These are phyloP conservation scores for Sebastes elongatus DNA, from an alignment of 2,797 vertebrate genomes.

Conservation along the genomic window DNA sequence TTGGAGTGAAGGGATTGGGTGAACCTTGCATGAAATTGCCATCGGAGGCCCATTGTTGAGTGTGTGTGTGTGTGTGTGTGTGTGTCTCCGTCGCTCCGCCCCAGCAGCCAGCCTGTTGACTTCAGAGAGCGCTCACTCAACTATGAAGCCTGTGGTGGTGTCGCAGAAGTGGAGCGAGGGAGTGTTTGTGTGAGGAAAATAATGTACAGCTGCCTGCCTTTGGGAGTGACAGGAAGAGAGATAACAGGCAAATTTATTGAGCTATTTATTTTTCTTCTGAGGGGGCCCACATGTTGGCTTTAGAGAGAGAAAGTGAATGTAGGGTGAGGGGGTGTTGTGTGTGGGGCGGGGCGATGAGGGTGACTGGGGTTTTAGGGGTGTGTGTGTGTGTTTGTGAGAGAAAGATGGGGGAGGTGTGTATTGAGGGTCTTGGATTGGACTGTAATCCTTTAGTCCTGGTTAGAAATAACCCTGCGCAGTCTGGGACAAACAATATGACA, in stretches of 20 bases:
- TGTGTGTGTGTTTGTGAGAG: conserved; percentile 12
- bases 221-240: conserved; percentile 43
- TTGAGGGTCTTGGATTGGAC: conserved; percentile 65
- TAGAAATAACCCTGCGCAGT: conserved; percentile 62
- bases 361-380: conserved; percentile 27
- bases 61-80: neutral
- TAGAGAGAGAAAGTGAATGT: conserved; percentile 28
- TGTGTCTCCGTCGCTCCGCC: conserved; percentile 28
- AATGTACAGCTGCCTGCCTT: conserved; percentile 38
- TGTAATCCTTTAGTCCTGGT: conserved; percentile 75
- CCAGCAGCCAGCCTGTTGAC: conserved; percentile 56
- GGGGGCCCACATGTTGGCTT: conserved; percentile 10
- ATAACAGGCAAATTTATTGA: conserved; percentile 44
- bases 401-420: conserved; percentile 46
- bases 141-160: conserved; percentile 37
- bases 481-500: conserved; percentile 61
- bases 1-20: conserved; percentile 73
- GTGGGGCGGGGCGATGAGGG: conserved; percentile 20
- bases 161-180: conserved; percentile 5
- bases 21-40: conserved; percentile 85
- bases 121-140: conserved; percentile 55
- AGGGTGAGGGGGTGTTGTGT: conserved; percentile 48
- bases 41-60: conserved; percentile 72
- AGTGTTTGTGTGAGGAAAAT: conserved; percentile 30
- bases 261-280: conserved; percentile 35